phyloP scores from a whole-genome alignment of 2,888 invertebrate genomes.

The Timema cristinae region DNA sequence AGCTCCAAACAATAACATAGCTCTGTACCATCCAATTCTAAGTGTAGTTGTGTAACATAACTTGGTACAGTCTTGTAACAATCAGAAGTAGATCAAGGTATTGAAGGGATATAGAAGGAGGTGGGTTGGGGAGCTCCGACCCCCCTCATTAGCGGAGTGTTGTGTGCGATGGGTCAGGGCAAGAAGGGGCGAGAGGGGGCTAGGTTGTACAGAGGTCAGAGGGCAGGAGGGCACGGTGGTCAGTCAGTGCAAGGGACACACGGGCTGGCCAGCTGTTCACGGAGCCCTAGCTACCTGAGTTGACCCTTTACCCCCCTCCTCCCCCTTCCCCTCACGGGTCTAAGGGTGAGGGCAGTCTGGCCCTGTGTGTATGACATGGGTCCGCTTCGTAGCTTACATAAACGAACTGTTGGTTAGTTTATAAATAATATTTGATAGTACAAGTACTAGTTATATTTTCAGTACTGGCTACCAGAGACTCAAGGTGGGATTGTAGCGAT shows the following conservation, averaged over 20 bases:
- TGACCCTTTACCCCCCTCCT: not conserved
- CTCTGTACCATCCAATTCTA: too few relatives aligned
- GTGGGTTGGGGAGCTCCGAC: not conserved
- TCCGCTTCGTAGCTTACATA: not conserved
- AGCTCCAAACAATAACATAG: too few relatives aligned
- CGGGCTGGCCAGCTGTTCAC: not conserved
- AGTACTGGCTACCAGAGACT: too few relatives aligned
- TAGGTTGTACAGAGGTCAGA: not conserved
- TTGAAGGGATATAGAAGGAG: too few relatives aligned
- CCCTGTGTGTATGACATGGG: not conserved
- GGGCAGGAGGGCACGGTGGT: too few relatives aligned
- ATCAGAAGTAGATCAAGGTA: too few relatives aligned
- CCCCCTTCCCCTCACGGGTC: not conserved
- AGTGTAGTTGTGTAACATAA: too few relatives aligned
- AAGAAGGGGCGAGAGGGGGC: not conserved
- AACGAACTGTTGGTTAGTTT: too few relatives aligned
- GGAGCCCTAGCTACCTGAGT: not conserved
- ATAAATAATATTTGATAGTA: too few relatives aligned
- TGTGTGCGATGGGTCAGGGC: not conserved
- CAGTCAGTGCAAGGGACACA: constrained; percentile 1
- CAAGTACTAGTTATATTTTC: too few relatives aligned
- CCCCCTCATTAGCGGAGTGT: constrained; percentile 11
- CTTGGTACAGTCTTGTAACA: too few relatives aligned
- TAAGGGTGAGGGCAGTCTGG: not conserved
- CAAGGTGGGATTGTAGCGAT: too few relatives aligned